phyloP scores from a whole-genome alignment of 2,888 invertebrate genomes.

The Melanargia galathea region DNA sequence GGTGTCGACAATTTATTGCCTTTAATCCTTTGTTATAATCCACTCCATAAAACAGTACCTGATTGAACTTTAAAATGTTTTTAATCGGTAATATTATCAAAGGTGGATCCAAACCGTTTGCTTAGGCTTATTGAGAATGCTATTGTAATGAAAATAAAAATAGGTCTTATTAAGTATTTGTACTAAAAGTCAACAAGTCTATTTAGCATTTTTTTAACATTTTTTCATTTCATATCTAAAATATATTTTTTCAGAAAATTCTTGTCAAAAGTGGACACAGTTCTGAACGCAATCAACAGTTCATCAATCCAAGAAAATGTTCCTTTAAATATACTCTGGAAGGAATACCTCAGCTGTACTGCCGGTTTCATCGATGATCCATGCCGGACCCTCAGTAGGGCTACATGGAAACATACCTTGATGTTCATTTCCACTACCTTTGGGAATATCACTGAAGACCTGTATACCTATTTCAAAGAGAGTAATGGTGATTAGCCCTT shows the following conservation, averaged over 20 bases:
- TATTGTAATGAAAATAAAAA: neutral
- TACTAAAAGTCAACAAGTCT: too few relatives aligned
- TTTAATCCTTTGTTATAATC: too few relatives aligned
- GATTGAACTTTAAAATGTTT: too few relatives aligned
- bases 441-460: conserved; percentile 56
- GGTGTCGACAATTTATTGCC: too few relatives aligned
- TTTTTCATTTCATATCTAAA: too few relatives aligned
- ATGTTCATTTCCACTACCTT: conserved; percentile 59
- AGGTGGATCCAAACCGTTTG: too few relatives aligned
- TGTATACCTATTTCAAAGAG: conserved; percentile 66
- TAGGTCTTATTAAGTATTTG: too few relatives aligned
- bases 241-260: conserved; percentile 62
- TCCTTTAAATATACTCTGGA: conserved; percentile 58
- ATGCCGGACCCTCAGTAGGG: conserved; percentile 54
- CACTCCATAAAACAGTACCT: too few relatives aligned
- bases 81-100: too few relatives aligned
- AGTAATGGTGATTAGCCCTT: conserved; percentile 58
- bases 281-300: conserved; percentile 57
- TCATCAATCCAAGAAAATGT: conserved; percentile 42
- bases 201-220: too few relatives aligned
- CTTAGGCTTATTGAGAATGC: neutral
- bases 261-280: conserved; percentile 62
- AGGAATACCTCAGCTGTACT: conserved; percentile 54
- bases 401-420: conserved; percentile 58
- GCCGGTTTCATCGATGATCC: conserved; percentile 42